These are phyloP conservation scores for Bufotes viridis DNA, from an alignment of 2,797 vertebrate species.

Conservation along the genomic window DNA sequence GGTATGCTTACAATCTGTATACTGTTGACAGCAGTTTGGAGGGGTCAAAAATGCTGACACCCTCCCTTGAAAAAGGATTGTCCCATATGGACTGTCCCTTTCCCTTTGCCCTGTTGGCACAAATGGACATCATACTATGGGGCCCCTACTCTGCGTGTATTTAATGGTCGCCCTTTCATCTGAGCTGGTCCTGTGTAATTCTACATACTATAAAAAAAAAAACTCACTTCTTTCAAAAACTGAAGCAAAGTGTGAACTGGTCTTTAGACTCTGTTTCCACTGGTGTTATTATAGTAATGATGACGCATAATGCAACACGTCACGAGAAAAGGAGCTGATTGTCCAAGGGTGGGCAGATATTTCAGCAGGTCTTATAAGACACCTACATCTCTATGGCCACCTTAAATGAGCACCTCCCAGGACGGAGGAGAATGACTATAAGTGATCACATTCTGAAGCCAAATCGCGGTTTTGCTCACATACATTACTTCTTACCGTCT, in stretches of 20 bases:
- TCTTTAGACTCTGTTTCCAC: no score
- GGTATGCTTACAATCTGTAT: no score
- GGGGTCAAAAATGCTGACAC: no score
- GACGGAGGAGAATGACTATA: background rate
- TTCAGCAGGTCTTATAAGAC: background rate
- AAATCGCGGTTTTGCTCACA: background rate
- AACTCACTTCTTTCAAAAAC: no score
- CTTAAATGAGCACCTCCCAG: background rate
- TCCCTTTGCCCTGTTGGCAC: background rate
- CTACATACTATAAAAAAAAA: no score
- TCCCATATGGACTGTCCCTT: background rate
- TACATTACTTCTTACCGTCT: conserved; percentile 8
- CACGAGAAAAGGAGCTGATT: background rate
- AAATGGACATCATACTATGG: background rate
- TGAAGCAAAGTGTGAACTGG: no score
- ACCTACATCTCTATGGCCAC: background rate
- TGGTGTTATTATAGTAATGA: no score
- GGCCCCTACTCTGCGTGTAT: no score
- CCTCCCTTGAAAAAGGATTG: background rate
- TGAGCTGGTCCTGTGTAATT: no score
- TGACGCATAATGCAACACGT: no score
- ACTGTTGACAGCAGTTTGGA: no score
- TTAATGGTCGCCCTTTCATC: no score
- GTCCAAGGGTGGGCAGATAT: background rate
- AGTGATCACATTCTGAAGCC: conserved; percentile 18